phyloP scores from a whole-genome alignment of 1,140 invertebrate genomes.

The Oedothorax gibbosus region DNA sequence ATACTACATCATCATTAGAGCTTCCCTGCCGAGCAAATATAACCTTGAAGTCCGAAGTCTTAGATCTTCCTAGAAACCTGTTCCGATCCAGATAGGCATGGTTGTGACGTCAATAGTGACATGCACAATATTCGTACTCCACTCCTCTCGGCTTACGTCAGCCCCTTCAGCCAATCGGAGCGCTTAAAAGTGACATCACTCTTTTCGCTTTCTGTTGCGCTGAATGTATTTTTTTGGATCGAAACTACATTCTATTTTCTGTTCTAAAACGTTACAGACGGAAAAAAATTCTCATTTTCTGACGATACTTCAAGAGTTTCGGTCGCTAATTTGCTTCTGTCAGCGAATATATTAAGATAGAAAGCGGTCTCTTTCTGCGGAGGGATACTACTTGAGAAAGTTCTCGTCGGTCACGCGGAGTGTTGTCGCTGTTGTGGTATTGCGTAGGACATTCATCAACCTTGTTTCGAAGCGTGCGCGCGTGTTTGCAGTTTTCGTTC shows the following conservation, averaged over 20 bases:
- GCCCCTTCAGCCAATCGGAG: conserved; percentile 26
- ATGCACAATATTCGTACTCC: conserved; percentile 16
- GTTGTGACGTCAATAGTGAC: conserved; percentile 48
- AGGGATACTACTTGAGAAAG: conserved; percentile 24
- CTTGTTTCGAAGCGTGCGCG: not conserved
- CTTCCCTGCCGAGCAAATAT: conserved; percentile 24
- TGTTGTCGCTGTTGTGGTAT: conserved; percentile 31
- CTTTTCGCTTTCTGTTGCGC: conserved; percentile 38
- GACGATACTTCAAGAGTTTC: not conserved
- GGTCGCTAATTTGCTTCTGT: not conserved
- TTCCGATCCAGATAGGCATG: conserved; percentile 33
- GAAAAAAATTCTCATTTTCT: no score
- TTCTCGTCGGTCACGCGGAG: not conserved
- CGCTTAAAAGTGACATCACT: conserved; percentile 51
- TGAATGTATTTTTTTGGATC: not conserved
- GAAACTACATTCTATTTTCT: not conserved
- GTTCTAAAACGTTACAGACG: no score
- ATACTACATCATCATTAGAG: not conserved
- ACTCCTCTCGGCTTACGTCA: conserved; percentile 41
- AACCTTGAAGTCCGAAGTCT: conserved; percentile 50
- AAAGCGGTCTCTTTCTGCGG: conserved; percentile 28
- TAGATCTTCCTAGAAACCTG: conserved; percentile 54
- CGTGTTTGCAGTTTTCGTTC: conserved; percentile 20
- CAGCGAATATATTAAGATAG: not conserved
- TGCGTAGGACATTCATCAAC: conserved; percentile 48